These are phyloP conservation scores for Volucella zonaria DNA, from an alignment of 2,888 invertebrate species.

Conservation along the genomic window DNA sequence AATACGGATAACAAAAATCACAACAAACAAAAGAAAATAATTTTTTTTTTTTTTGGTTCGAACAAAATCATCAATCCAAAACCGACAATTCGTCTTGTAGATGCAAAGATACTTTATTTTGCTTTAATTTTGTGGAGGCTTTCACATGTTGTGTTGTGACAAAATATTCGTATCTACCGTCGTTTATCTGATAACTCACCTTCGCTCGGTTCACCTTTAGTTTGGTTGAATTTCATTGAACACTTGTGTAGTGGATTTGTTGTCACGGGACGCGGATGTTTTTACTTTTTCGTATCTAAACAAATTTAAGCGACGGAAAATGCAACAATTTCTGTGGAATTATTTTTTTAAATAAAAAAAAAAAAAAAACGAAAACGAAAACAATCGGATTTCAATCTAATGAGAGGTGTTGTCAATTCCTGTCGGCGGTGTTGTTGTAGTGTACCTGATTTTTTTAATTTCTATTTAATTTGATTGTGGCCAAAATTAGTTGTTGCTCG, in stretches of 20 bases:
- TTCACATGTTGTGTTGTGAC: slow-evolving; percentile 24
- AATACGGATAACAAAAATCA: slow-evolving; percentile 60
- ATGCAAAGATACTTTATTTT: slow-evolving; percentile 47
- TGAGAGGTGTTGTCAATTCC: slow-evolving; percentile 38
- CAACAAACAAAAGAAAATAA: slow-evolving; percentile 18
- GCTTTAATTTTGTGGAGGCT: slow-evolving; percentile 19
- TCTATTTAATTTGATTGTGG: slow-evolving; percentile 25
- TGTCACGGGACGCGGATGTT: slow-evolving; percentile 23
- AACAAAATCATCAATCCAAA: background rate
- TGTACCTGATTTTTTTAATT: slow-evolving; percentile 43
- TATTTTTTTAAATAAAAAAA: slow-evolving; percentile 40
- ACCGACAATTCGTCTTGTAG: slow-evolving; percentile 19
- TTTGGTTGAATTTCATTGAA: slow-evolving; percentile 58
- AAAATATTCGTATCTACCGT: too few species aligned
- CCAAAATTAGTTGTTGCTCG: slow-evolving; percentile 23
- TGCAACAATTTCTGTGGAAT: slow-evolving; percentile 65
- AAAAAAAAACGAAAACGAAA: background rate
- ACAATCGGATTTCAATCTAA: slow-evolving; percentile 19
- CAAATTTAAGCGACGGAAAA: slow-evolving; percentile 54
- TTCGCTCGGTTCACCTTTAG: slow-evolving; percentile 34
- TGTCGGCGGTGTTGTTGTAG: slow-evolving; percentile 5
- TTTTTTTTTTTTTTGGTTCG: too few species aligned
- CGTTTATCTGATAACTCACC: slow-evolving; percentile 23
- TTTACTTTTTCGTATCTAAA: background rate
- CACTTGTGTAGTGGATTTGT: slow-evolving; percentile 50